Evolutionary conservation across 1,140 invertebrate genomes (phyloP).

Genomic region (Melanaphis sacchari): DNA sequence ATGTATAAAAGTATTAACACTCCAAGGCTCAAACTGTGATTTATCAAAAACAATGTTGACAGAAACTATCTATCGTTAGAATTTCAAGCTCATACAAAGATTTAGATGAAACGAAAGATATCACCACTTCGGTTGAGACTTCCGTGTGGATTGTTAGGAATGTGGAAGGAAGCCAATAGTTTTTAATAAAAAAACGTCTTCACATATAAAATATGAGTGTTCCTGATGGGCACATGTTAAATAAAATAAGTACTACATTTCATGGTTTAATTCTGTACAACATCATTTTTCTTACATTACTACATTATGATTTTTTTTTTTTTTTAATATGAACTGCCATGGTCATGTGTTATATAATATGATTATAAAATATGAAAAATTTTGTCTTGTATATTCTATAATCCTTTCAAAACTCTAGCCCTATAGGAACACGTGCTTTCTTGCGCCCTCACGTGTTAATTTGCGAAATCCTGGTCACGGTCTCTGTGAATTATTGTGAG

Average conservation of each 20-base stretch:
- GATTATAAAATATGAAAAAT: neutral
- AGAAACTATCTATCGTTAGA: neutral
- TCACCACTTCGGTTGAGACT: neutral
- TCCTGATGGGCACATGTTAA: neutral
- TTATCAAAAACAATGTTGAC: conserved; percentile 2
- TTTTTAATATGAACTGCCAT: neutral
- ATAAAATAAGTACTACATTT: conserved; percentile 11
- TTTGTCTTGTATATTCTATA: too few species aligned
- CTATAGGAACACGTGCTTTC: too few species aligned
- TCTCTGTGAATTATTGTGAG: neutral
- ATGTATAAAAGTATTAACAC: neutral
- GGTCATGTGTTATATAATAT: neutral
- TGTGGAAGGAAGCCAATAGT: neutral
- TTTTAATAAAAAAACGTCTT: neutral
- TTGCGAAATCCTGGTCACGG: too few species aligned
- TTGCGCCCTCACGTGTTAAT: too few species aligned
- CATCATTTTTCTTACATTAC: neutral
- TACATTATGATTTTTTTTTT: neutral
- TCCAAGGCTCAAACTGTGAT: neutral
- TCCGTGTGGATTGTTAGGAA: conserved; percentile 11
- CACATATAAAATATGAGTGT: neutral
- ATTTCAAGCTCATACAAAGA: neutral
- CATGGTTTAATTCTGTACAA: neutral
- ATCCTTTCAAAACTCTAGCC: neutral
- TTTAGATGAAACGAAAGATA: neutral